These are phyloP conservation scores for Protodeltote pygarga DNA, from an alignment of 2,888 invertebrate genomes.

Conservation along the genomic window DNA sequence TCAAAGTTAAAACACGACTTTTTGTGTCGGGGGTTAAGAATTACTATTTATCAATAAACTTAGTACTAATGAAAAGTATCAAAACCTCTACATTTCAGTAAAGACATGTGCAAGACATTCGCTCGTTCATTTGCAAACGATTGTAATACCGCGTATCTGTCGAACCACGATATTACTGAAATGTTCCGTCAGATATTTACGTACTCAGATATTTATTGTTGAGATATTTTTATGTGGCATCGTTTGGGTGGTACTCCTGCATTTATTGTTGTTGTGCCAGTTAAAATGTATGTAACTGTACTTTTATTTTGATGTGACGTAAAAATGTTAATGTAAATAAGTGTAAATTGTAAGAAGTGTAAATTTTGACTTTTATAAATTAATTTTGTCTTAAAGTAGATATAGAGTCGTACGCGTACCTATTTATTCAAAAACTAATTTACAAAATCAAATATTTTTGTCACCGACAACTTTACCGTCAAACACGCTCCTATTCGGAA, in stretches of 20 bases:
- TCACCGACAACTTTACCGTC: conserved; percentile 17
- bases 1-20: too few species aligned
- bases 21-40: too few species aligned
- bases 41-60: too few species aligned
- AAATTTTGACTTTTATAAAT: too few species aligned
- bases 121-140: conserved; percentile 79
- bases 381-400: too few species aligned
- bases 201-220: conserved; percentile 37
- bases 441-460: neutral
- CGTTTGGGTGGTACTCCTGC: conserved; percentile 28
- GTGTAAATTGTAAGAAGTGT: neutral
- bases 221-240: conserved; percentile 32
- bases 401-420: too few species aligned
- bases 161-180: conserved; percentile 38
- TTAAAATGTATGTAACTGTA: neutral
- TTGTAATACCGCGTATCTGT: conserved; percentile 71
- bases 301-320: too few species aligned
- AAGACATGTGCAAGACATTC: conserved; percentile 78
- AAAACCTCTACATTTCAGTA: conserved; percentile 47
- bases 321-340: neutral
- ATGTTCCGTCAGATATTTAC: too few species aligned
- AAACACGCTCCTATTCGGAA: conserved; percentile 35
- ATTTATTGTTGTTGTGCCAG: conserved; percentile 18
- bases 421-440: too few species aligned
- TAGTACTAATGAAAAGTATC: conserved; percentile 58